Evolutionary conservation across 1,140 invertebrate genomes (phyloP), one percentile per base, ranked within the genome.

Genomic region (Sesamia nonagrioides): DNA sequence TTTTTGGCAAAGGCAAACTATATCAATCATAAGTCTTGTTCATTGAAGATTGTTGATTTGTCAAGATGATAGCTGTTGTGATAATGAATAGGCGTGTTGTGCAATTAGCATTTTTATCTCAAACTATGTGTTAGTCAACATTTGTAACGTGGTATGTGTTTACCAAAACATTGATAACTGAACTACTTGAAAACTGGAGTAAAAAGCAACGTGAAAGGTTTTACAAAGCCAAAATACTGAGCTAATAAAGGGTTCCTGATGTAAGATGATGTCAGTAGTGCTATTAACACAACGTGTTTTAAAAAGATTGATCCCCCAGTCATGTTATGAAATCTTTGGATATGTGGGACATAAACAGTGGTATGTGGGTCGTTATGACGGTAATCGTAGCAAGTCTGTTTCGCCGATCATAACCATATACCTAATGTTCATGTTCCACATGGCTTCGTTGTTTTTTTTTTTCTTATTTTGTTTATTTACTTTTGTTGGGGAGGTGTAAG

Each of bases 341-440:
- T 89, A 90, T 89, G 88, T 83, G 77, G 86, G 79, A 90, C 86
- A 86, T 91, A 91, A 92, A 91, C 90, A 91, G 75, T 69, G 63
- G 52, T 77, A 91, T 87, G 77, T 92, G 84, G 90, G 90, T 81
- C 86, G 71, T 52, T 45, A 77, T 81, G 79, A 78, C 77, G 69
- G 42, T 71, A 76, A 78, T 48, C 60, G 37, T 37, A 17, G 61
- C 7, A 8, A 52, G 27, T 54, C 75, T 77, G 83, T 74, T 81
- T 58, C 54, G 27, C 35, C 48, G 66, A 79, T 80, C 79, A 84
- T 83, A 82, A 84, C 79, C 78, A 35, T 27, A 27, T 27, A 27
- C 27, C 27, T 77, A 72, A 54, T 76, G 18, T 27, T 61, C 48
- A 74, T 73, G 15, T 37, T 74, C 37, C 27, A 21, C n/a, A 21